Evolutionary conservation across 23 tunicate species (phyloP), one percentile per base, ranked within the genome.

Genomic region (Pegea sp.): DNA sequence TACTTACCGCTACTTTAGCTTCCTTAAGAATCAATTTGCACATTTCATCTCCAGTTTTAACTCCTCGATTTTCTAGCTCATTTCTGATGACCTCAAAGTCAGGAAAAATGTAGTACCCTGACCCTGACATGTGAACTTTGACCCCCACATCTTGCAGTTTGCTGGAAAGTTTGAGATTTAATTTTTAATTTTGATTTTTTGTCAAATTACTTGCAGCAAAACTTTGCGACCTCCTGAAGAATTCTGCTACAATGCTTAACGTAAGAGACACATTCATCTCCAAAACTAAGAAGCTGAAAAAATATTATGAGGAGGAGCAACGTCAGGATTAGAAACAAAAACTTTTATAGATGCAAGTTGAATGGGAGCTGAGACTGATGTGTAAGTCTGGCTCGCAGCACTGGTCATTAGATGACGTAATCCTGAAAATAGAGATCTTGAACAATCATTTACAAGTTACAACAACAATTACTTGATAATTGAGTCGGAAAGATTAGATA

Each of bases 101-200:
- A 33, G 98, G 98, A 51, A 90, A 90, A 8, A 90, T 56, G 62
- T 90, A 90, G 52, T 75, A 88, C 0, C 88, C 89, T 4, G 97
- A 76, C 5, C 46, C 27, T 30, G 97, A 67, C n/a, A 18, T 20
- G 22, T 31, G 53, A 25, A 74, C 77, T 64, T 69, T 64, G 23
- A 86, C 86, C 3, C 96, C 86, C 5, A 46, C 72, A 1, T 50
- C 22, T 3, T 26, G 53, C 22, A 74, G 51, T 27, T 25, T 63
- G 21, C 72, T 69, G 24, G 20, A 51, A n/a, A 11, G 7, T n/a
- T 51, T 11, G 22, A 51, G n/a, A 11, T 51, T 51, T 51, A n/a
- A 11, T 51, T 51, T 51, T 22, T 22, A 8, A n/a, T 7, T 22
- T 51, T 51, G 21, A 51, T 16, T 51, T n/a, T 51, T 51, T 51